Conservation (phyloP, 2,888 invertebrate genomes). For the Spisula subtruncata region DNA sequence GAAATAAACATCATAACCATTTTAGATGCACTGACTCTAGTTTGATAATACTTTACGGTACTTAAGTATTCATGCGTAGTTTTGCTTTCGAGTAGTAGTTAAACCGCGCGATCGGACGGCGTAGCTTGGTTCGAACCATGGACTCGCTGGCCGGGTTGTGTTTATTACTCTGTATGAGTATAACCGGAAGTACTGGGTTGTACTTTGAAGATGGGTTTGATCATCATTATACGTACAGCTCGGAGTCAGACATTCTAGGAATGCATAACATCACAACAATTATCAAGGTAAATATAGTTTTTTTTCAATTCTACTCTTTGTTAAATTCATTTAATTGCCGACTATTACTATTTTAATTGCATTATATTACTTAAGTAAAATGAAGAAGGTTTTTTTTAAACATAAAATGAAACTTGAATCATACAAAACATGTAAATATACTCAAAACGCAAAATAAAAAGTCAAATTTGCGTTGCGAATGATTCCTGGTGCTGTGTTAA, state of each 20-base stretch:
- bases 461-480: too few relatives aligned
- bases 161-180: constrained; percentile 32
- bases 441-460: too few relatives aligned
- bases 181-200: constrained; percentile 16
- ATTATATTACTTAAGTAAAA: too few relatives aligned
- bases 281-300: constrained; percentile 69
- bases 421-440: too few relatives aligned
- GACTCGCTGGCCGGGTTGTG: constrained; percentile 1
- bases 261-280: constrained; percentile 74
- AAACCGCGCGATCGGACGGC: background rate
- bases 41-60: background rate
- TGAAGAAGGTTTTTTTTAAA: too few relatives aligned
- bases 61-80: background rate
- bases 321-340: background rate
- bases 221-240: constrained; percentile 76
- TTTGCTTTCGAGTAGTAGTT: background rate
- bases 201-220: constrained; percentile 73
- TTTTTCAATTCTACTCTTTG: background rate
- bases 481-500: too few relatives aligned
- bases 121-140: background rate
- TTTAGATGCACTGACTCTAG: background rate
- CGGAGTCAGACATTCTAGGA: constrained; percentile 72
- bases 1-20: background rate
- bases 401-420: too few relatives aligned
- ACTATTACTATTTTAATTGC: too few relatives aligned